Conservation (phyloP, 2,888 invertebrate genomes). For the Meteorus colon region DNA sequence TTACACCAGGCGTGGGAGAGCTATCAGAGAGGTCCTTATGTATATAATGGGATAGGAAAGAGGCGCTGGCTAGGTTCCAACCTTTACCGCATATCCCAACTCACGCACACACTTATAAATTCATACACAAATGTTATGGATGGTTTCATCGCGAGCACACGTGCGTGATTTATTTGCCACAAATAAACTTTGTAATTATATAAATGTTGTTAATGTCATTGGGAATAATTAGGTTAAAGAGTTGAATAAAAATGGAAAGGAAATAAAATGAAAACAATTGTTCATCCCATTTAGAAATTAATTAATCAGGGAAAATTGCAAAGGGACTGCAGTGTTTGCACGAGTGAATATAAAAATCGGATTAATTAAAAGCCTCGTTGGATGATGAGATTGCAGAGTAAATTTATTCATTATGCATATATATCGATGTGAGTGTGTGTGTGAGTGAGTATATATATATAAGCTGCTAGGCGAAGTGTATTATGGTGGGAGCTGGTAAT, state of each 20-base stretch:
- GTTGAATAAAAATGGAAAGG: background rate
- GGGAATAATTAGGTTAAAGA: background rate
- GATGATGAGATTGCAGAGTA: slow-evolving; percentile 8
- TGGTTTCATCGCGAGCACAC: slow-evolving; percentile 57
- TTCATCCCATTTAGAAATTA: background rate
- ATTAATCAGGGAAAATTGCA: slow-evolving; percentile 2
- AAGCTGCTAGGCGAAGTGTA: slow-evolving; percentile 7
- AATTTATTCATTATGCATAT: slow-evolving; percentile 4
- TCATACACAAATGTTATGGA: slow-evolving; percentile 54
- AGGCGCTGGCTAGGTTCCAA: slow-evolving; percentile 32
- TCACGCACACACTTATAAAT: slow-evolving; percentile 42
- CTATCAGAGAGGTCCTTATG: slow-evolving; percentile 60
- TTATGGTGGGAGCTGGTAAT: background rate
- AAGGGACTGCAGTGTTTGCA: background rate
- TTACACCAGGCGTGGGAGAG: slow-evolving; percentile 72
- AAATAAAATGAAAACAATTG: background rate
- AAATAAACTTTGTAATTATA: slow-evolving; percentile 7
- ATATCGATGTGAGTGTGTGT: background rate
- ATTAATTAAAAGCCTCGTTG: slow-evolving; percentile 12
- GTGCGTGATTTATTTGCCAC: slow-evolving; percentile 24
- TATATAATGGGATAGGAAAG: slow-evolving; percentile 68
- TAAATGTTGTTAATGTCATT: background rate
- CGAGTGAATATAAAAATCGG: slow-evolving; percentile 2
- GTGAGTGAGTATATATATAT: background rate
- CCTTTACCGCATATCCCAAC: slow-evolving; percentile 12